These are phyloP conservation scores for Eristalinus sepulchralis DNA, from an alignment of 2,888 invertebrate genomes.

Conservation along the genomic window DNA sequence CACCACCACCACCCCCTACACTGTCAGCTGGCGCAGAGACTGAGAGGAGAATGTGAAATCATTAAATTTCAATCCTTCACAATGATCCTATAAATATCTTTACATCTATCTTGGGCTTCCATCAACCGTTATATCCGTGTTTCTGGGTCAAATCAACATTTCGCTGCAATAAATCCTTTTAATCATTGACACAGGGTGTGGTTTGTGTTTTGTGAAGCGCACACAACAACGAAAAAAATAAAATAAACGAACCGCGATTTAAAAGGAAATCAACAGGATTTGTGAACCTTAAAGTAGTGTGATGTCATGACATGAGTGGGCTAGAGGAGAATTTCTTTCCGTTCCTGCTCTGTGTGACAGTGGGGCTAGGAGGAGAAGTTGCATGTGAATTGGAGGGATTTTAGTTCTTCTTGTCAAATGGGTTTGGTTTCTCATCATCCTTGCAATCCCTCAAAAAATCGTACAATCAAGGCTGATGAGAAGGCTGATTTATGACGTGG, in stretches of 20 bases:
- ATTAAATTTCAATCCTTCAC: neutral
- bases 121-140: constrained; percentile 8
- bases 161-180: constrained; percentile 32
- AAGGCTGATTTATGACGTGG: no score
- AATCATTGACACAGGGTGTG: constrained; percentile 11
- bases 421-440: no score
- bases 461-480: no score
- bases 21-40: neutral
- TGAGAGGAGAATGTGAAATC: neutral
- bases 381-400: neutral
- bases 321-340: neutral
- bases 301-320: neutral
- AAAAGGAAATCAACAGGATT: constrained; percentile 14
- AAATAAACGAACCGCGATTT: neutral
- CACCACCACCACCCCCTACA: neutral
- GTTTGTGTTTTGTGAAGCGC: neutral
- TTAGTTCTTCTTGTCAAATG: no score
- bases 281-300: neutral
- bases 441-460: no score
- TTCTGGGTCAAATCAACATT: constrained; percentile 43
- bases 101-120: neutral
- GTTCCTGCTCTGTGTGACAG: neutral
- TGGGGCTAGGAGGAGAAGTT: neutral
- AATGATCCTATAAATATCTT: neutral
- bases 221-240: neutral